phyloP scores from a whole-genome alignment of 2,113 vertebrate genomes.

The Cariama cristata region DNA sequence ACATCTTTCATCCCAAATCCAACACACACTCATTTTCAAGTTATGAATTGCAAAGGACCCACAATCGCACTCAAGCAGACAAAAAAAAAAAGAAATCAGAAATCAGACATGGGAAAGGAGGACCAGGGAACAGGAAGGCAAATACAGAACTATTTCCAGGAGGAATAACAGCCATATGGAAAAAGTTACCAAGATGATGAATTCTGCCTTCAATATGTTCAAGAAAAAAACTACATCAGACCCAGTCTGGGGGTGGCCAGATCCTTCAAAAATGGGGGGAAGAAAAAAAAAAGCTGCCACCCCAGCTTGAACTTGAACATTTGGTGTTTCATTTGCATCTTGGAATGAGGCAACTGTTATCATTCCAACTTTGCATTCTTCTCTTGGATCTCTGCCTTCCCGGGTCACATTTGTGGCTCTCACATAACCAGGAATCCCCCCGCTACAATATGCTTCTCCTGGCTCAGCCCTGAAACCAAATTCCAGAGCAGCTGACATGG shows the following conservation, averaged over 20 bases:
- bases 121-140: conserved; percentile 54
- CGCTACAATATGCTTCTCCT: conserved; percentile 65
- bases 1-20: background rate
- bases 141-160: conserved; percentile 61
- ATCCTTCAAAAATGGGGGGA: background rate
- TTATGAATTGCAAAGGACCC: conserved; percentile 11
- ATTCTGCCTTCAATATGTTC: conserved; percentile 72
- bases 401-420: conserved; percentile 67
- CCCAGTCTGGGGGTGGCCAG: conserved; percentile 65
- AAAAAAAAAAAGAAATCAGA: background rate
- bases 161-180: conserved; percentile 68
- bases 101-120: background rate
- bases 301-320: conserved; percentile 67
- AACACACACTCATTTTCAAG: background rate
- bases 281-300: conserved; percentile 34
- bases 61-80: background rate
- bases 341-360: conserved; percentile 60
- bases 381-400: conserved; percentile 60
- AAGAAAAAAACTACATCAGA: conserved; percentile 58
- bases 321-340: conserved; percentile 71
- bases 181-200: conserved; percentile 67
- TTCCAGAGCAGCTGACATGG: conserved; percentile 69
- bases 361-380: conserved; percentile 53
- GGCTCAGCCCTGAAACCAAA: conserved; percentile 50
- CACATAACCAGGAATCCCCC: conserved; percentile 72